These are phyloP conservation scores for Drosophila mimica DNA, from an alignment of 2,888 invertebrate species.

Conservation along the genomic window DNA sequence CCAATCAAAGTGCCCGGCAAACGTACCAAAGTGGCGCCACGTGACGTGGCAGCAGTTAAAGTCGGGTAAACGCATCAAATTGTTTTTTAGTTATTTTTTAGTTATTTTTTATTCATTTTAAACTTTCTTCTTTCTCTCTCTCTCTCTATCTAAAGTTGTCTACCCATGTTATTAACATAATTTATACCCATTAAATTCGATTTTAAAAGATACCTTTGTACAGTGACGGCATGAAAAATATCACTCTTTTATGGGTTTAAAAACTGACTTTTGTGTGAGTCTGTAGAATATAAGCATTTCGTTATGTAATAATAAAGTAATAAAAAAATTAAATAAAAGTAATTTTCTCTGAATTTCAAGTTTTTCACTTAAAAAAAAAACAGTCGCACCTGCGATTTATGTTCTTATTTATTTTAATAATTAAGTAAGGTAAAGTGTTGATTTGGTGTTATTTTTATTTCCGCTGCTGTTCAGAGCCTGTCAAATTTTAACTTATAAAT, in stretches of 20 bases:
- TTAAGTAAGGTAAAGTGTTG: background rate
- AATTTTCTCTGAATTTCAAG: background rate
- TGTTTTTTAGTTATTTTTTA: background rate
- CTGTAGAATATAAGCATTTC: background rate
- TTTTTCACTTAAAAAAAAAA: too few relatives aligned
- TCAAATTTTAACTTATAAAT: background rate
- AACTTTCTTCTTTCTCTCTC: background rate
- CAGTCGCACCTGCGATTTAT: too few relatives aligned
- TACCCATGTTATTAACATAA: background rate
- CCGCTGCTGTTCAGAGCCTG: background rate
- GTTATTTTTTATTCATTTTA: background rate
- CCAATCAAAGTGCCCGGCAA: slow-evolving; percentile 4
- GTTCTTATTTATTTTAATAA: background rate
- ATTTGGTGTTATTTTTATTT: background rate
- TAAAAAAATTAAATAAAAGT: too few relatives aligned
- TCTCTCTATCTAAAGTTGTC: background rate
- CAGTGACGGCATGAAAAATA: background rate
- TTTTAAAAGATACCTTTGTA: background rate
- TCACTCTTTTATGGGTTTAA: background rate
- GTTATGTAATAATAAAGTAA: background rate
- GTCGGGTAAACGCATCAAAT: background rate
- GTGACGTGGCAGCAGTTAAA: background rate
- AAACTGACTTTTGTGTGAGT: background rate
- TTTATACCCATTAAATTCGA: background rate
- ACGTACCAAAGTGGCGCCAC: background rate